Evolutionary conservation across 2,113 vertebrate genomes (phyloP).

Genomic region (Pedionomus torquatus): DNA sequence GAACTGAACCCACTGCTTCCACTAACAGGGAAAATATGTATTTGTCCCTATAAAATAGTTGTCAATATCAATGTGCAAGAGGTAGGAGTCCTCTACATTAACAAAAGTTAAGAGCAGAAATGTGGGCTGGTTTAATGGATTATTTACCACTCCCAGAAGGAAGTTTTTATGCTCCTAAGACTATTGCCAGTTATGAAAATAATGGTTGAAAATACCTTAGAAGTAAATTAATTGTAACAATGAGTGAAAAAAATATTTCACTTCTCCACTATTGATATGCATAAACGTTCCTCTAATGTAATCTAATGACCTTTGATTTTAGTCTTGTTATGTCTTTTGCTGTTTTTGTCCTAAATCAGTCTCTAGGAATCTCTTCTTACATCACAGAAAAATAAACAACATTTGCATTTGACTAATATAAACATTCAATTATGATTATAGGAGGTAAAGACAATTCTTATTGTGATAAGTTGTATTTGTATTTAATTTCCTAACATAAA

Average conservation of each 20-base stretch:
- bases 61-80: background rate
- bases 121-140: background rate
- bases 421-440: background rate
- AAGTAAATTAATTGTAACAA: background rate
- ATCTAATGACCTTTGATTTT: background rate
- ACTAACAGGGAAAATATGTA: background rate
- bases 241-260: background rate
- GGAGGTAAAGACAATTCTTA: background rate
- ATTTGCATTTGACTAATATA: background rate
- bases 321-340: background rate
- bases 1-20: background rate
- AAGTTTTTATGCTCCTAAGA: background rate
- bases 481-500: background rate
- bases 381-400: background rate
- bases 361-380: background rate
- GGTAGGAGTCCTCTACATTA: background rate
- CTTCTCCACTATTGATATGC: background rate
- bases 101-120: background rate
- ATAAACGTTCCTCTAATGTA: background rate
- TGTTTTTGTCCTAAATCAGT: background rate
- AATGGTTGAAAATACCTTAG: background rate
- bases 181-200: background rate
- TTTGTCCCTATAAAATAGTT: background rate
- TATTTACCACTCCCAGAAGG: background rate
- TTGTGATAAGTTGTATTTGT: background rate